These are phyloP conservation scores for Tetrao urogallus DNA, from an alignment of 2,113 vertebrate species.

Conservation along the genomic window DNA sequence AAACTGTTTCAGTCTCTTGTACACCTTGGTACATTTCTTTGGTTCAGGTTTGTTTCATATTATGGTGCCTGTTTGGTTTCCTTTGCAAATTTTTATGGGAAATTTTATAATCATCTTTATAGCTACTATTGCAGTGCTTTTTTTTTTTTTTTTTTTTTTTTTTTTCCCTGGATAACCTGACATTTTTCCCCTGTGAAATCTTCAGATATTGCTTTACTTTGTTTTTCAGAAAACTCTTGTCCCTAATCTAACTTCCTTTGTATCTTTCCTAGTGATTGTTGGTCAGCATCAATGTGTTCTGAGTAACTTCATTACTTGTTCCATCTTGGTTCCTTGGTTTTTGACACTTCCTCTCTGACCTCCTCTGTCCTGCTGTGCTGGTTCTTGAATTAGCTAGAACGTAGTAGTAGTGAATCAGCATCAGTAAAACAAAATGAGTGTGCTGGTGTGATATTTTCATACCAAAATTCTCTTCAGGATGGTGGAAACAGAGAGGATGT, in stretches of 20 bases:
- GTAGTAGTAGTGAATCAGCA: neutral
- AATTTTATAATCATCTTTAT: neutral
- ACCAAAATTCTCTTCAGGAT: neutral
- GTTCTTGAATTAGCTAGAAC: neutral
- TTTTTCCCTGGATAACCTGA: neutral
- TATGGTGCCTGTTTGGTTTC: neutral
- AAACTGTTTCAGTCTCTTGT: fast-evolving
- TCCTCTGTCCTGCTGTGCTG: neutral
- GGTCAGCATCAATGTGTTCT: neutral
- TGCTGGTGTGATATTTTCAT: neutral
- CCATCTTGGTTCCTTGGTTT: fast-evolving
- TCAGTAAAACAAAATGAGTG: neutral
- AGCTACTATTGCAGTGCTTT: neutral
- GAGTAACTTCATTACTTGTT: neutral
- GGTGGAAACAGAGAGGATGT: neutral
- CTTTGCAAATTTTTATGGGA: neutral
- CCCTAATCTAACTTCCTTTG: neutral
- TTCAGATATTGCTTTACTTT: neutral
- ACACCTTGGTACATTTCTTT: neutral
- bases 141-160: neutral
- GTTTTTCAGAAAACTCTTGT: neutral
- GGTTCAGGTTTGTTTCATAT: neutral
- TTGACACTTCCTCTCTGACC: neutral
- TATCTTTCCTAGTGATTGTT: neutral
- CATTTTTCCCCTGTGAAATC: neutral